Conservation (phyloP, 2,797 vertebrate species). For the Cirrhinus mrigala region DNA sequence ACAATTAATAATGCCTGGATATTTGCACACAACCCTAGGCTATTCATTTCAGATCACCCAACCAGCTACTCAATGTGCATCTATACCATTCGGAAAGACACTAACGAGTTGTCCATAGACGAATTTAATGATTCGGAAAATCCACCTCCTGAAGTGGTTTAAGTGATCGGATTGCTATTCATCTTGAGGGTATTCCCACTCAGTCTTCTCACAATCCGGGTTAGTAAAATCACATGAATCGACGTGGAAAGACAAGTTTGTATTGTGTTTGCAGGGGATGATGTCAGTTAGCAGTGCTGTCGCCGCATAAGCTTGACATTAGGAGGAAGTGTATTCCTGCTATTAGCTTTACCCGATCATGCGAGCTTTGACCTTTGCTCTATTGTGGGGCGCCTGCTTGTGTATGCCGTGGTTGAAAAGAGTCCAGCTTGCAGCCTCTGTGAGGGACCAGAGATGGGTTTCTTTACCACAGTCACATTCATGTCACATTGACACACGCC, state of each 20-base stretch:
- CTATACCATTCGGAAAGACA: neutral
- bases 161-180: neutral
- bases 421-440: slow-evolving; percentile 12
- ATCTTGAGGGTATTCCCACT: neutral
- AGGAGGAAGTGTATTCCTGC: slow-evolving; percentile 4
- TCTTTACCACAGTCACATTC: slow-evolving; percentile 17
- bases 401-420: slow-evolving; percentile 6
- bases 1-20: slow-evolving; percentile 39
- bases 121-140: slow-evolving; percentile 22
- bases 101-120: slow-evolving; percentile 6
- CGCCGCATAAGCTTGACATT: neutral
- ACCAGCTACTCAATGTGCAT: neutral
- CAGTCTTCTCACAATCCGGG: neutral
- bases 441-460: slow-evolving; percentile 17
- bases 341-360: slow-evolving; percentile 34
- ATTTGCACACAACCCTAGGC: slow-evolving; percentile 38
- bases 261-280: neutral
- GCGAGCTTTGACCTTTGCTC: slow-evolving; percentile 47
- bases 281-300: slow-evolving; percentile 31
- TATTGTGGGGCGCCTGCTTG: neutral
- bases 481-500: slow-evolving; percentile 18
- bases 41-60: slow-evolving; percentile 35
- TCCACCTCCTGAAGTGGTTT: neutral
- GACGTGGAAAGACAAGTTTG: neutral
- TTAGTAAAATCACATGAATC: neutral